These are phyloP conservation scores for Pedicia rivosa DNA, from an alignment of 2,888 invertebrate species.

Conservation along the genomic window DNA sequence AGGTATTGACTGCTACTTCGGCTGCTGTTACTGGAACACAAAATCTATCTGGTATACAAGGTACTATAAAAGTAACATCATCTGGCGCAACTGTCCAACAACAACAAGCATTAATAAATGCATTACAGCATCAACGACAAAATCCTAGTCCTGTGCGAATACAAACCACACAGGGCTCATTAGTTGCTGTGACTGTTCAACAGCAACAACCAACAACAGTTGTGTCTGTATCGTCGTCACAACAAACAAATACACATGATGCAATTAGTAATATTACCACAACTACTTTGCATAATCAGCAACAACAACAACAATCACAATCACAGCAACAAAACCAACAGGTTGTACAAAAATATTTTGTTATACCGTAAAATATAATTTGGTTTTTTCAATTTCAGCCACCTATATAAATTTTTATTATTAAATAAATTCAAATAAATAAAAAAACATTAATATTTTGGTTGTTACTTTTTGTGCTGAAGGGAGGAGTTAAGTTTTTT, in stretches of 20 bases:
- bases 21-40: constrained; percentile 24
- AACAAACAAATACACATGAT: too few species aligned
- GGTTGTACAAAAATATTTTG: too few species aligned
- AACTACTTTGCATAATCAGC: too few species aligned
- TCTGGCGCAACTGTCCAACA: constrained; percentile 26
- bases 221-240: constrained; percentile 11
- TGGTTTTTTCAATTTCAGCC: too few species aligned
- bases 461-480: too few species aligned
- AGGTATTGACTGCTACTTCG: constrained; percentile 41
- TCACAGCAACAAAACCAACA: too few species aligned
- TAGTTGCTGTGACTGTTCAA: constrained; percentile 42
- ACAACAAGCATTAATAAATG: constrained; percentile 37
- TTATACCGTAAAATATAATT: too few species aligned
- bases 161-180: constrained; percentile 36
- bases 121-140: constrained; percentile 39
- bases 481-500: too few species aligned
- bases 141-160: constrained; percentile 42
- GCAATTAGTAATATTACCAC: neutral
- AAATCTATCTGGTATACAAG: constrained; percentile 30
- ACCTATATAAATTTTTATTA: too few species aligned
- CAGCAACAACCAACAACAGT: constrained; percentile 22
- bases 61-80: constrained; percentile 35
- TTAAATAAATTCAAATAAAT: too few species aligned
- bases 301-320: too few species aligned
- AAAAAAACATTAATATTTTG: too few species aligned